Evolutionary conservation across 2,888 invertebrate genomes (phyloP), one percentile per base, ranked within the genome.

Genomic region (Frankliniella intonsa): DNA sequence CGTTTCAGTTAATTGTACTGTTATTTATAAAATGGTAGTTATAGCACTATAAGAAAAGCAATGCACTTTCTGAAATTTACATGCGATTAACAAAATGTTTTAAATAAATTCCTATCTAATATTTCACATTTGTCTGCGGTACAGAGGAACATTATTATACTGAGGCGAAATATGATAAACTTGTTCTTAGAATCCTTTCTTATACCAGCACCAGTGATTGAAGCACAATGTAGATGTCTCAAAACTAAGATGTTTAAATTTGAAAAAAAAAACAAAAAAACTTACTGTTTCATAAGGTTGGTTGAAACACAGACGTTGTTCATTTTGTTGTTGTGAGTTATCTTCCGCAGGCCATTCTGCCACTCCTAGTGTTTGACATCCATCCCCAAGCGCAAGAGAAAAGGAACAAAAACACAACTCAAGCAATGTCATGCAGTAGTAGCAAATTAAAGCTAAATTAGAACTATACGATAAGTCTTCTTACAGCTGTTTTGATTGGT

Each of bases 281-380:
- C 97, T 93, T 92, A 99, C 99, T 99, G 99, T 91, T 99, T 99
- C 94, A 96, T 97, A 84, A 99, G 92, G 89, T 94, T 97, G 83
- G 95, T 98, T 88, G 94, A 93, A 50, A 97, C 96, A 89, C 99
- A 99, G 85, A 97, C 95, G 90, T 99, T 99, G 90, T 94, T 95
- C 87, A 94, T 94, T 91, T 98, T 98, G 90, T 95, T 96, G 90
- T 97, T 98, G 90, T 98, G 97, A 83, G 98, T 97, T 87, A 99
- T 93, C 86, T 90, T 90, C 85, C 98, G 93, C 84, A 99, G 91
- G 83, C 94, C 93, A 87, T 94, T 93, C 90, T 97, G 95, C 99
- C 99, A 99, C 86, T 91, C 92, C 98, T 98, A 19, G 38, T 76
- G 25, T 25, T 76, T 25, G 69, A 76, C 12, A 76, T 76, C 69